phyloP scores from a whole-genome alignment of 1,140 invertebrate species.

The Ceratina japonica region DNA sequence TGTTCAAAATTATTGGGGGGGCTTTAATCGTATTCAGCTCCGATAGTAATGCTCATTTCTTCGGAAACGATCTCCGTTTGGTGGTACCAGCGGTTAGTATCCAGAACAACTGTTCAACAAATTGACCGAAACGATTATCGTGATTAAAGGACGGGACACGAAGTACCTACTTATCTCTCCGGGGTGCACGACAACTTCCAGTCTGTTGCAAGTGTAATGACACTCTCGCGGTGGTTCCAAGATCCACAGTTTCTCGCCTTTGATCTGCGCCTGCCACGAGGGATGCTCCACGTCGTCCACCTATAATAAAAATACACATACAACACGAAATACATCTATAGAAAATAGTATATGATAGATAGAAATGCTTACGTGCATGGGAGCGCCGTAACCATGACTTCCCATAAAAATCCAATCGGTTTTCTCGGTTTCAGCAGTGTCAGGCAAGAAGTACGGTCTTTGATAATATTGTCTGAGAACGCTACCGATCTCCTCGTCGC shows the following conservation, averaged over 20 bases:
- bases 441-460: slow-evolving; percentile 93
- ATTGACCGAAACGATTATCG: not conserved
- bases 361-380: slow-evolving; percentile 90
- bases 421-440: slow-evolving; percentile 89
- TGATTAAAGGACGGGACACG: not conserved
- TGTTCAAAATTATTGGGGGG: not conserved
- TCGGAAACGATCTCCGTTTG: slow-evolving; percentile 91
- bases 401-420: slow-evolving; percentile 99
- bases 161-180: slow-evolving; percentile 92
- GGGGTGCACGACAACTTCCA: slow-evolving; percentile 87
- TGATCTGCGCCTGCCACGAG: slow-evolving; percentile 97
- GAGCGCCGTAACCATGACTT: slow-evolving; percentile 93
- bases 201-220: slow-evolving; percentile 84
- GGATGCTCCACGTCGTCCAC: slow-evolving; percentile 94
- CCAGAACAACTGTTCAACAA: slow-evolving; percentile 86
- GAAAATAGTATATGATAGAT: not conserved
- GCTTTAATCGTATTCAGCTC: slow-evolving; percentile 94
- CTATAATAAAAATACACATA: slow-evolving; percentile 76
- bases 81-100: slow-evolving; percentile 98
- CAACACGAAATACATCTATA: too few relatives aligned
- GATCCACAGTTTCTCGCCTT: slow-evolving; percentile 91
- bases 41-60: slow-evolving; percentile 96
- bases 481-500: slow-evolving; percentile 88
- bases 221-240: slow-evolving; percentile 95
- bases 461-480: slow-evolving; percentile 89